phyloP scores from a whole-genome alignment of 2,797 vertebrate species.

The Poecilia velifera region DNA sequence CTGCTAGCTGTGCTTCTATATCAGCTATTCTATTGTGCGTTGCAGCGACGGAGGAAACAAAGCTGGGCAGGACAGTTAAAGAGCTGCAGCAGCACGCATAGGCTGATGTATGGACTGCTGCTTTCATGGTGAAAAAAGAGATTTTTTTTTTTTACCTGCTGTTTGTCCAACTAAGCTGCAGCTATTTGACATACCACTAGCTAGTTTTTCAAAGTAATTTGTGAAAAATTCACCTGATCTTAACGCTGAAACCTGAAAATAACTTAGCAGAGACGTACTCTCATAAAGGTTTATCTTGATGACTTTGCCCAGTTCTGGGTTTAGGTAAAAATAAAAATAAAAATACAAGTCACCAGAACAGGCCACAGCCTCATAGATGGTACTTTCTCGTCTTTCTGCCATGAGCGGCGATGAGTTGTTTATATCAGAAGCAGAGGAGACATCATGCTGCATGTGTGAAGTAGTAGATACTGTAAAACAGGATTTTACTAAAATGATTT shows the following conservation, averaged over 20 bases:
- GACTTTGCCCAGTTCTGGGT: background rate
- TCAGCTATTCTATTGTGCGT: conserved; percentile 14
- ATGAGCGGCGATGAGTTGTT: background rate
- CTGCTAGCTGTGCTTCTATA: conserved; percentile 55
- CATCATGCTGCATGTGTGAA: background rate
- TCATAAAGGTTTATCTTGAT: background rate
- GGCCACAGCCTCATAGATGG: background rate
- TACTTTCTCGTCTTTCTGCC: background rate
- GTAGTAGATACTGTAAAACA: background rate
- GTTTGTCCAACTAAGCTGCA: background rate
- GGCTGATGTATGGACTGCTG: conserved; percentile 25
- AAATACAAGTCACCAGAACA: background rate
- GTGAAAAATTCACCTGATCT: background rate
- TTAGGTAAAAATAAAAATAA: background rate
- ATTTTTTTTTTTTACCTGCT: conserved; percentile 1
- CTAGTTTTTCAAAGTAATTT: background rate
- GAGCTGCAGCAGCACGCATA: background rate
- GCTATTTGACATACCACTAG: background rate
- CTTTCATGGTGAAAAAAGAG: conserved; percentile 59
- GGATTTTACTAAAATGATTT: background rate
- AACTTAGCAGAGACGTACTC: background rate
- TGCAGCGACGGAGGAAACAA: conserved; percentile 33
- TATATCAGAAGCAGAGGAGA: background rate
- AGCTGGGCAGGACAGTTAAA: background rate
- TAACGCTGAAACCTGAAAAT: background rate